phyloP scores from a whole-genome alignment of 2,797 vertebrate genomes.

The Sebastolobus altivelis region DNA sequence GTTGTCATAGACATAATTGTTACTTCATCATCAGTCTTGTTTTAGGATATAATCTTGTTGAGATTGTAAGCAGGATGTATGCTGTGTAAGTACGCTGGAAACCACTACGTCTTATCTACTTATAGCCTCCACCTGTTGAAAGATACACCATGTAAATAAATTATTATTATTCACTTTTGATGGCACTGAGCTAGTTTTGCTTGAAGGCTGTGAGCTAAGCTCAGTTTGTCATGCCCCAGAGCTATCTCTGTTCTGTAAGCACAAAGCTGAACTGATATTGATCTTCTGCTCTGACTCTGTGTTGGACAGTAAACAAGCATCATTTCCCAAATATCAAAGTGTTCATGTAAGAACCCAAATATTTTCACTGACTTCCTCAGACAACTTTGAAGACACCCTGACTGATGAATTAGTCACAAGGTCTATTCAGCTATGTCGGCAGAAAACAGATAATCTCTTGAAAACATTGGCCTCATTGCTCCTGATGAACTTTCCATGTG shows the following conservation, averaged over 20 bases:
- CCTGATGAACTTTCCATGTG: slow-evolving; percentile 23
- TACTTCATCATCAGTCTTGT: neutral
- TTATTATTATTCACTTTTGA: neutral
- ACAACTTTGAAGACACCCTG: neutral
- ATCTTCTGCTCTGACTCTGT: neutral
- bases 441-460: slow-evolving; percentile 25
- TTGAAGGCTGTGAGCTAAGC: neutral
- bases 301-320: neutral
- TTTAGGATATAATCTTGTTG: neutral
- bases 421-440: neutral
- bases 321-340: slow-evolving; percentile 20
- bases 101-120: neutral
- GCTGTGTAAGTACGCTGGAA: neutral
- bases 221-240: neutral
- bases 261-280: neutral
- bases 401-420: neutral
- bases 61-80: neutral
- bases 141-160: neutral
- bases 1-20: neutral
- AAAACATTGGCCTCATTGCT: neutral
- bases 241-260: neutral
- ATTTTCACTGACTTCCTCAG: neutral
- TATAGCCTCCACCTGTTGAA: neutral
- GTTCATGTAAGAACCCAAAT: neutral
- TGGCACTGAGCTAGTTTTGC: neutral